Conservation (phyloP, 1,140 invertebrate genomes). For the Microplitis demolitor region DNA sequence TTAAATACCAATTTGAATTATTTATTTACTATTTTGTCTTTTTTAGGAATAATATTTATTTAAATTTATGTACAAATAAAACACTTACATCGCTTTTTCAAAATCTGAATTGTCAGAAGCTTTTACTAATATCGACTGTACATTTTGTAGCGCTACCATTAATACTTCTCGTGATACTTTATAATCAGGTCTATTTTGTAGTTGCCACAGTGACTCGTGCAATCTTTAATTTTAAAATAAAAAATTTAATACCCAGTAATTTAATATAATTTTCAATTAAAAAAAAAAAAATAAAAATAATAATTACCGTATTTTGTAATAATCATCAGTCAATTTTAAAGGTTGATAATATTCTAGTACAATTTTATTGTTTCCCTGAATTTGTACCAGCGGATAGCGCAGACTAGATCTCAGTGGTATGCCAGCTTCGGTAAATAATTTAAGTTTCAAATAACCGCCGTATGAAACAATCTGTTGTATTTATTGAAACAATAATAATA, state of each 20-base stretch:
- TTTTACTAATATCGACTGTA: constrained; percentile 80
- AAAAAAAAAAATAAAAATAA: constrained; percentile 4
- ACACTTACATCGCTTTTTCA: constrained; percentile 66
- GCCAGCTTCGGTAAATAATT: constrained; percentile 71
- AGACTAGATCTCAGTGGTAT: constrained; percentile 65
- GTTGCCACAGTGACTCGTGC: constrained; percentile 70
- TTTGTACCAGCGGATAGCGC: constrained; percentile 79
- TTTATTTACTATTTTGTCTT: background rate
- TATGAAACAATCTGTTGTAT: constrained; percentile 80
- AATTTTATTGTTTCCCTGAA: constrained; percentile 80
- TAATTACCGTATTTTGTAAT: constrained; percentile 68
- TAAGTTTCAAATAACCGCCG: constrained; percentile 86
- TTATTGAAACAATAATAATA: background rate
- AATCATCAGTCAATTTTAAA: constrained; percentile 53
- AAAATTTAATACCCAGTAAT: constrained; percentile 8
- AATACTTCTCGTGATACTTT: constrained; percentile 76
- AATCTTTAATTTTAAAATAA: constrained; percentile 49
- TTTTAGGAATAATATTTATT: background rate
- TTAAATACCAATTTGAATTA: too few species aligned
- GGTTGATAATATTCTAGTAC: constrained; percentile 77
- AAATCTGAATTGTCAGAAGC: constrained; percentile 75
- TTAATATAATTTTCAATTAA: constrained; percentile 5
- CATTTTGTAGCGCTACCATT: constrained; percentile 88
- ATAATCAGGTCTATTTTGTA: constrained; percentile 66
- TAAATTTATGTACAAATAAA: background rate